Percentiles rank a stretch among this genome's conserved stretches.
Conservation (phyloP, 2,888 invertebrate genomes). For the Luperina testacea region DNA sequence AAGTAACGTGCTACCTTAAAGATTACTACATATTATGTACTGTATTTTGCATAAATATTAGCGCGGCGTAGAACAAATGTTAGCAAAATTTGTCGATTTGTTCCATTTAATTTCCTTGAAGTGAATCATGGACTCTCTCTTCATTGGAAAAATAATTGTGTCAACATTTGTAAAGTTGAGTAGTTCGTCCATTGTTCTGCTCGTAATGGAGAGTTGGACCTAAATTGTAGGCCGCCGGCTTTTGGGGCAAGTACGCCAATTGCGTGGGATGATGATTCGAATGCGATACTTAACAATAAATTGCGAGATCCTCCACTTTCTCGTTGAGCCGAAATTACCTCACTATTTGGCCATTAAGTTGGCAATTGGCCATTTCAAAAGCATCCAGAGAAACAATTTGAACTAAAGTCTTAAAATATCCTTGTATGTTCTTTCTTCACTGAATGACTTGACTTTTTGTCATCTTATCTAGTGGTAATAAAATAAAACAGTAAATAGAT, state of each 20-base stretch:
- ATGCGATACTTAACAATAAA: slow-evolving; percentile 27
- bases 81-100: slow-evolving; percentile 30
- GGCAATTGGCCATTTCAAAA: not conserved
- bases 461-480: not conserved
- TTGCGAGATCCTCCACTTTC: slow-evolving; percentile 16
- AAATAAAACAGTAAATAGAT: slow-evolving; percentile 22
- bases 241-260: slow-evolving; percentile 16
- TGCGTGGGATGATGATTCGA: slow-evolving; percentile 41
- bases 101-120: slow-evolving; percentile 42
- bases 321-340: not conserved
- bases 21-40: slow-evolving; percentile 32
- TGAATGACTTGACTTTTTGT: slow-evolving; percentile 6
- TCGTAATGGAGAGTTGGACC: slow-evolving; percentile 38
- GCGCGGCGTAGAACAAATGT: slow-evolving; percentile 20
- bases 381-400: not conserved
- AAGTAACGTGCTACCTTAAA: slow-evolving; percentile 47
- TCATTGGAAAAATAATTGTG: slow-evolving; percentile 28
- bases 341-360: not conserved
- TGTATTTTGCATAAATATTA: slow-evolving; percentile 56
- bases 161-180: slow-evolving; percentile 30
- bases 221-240: slow-evolving; percentile 28
- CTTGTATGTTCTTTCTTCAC: not conserved
- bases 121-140: slow-evolving; percentile 53
- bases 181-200: slow-evolving; percentile 43
- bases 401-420: not conserved